These are phyloP conservation scores for Sinonovacula constricta DNA, from an alignment of 1,140 invertebrate genomes.

Conservation along the genomic window DNA sequence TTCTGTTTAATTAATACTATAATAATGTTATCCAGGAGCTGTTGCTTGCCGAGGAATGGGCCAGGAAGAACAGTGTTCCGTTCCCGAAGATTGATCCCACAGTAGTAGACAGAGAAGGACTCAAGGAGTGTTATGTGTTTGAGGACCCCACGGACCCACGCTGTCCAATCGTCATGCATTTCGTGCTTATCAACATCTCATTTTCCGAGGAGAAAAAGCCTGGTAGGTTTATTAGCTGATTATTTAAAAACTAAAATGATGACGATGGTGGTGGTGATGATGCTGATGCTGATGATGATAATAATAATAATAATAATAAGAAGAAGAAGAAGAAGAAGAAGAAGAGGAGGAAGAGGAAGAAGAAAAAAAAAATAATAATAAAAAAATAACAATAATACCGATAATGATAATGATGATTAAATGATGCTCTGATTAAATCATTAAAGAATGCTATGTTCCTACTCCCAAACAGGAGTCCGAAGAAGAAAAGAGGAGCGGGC, in stretches of 20 bases:
- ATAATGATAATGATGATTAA: too few relatives aligned
- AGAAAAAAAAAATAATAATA: too few relatives aligned
- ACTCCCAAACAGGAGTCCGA: conserved; percentile 62
- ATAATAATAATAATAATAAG: too few relatives aligned
- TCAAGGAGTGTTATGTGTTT: conserved; percentile 80
- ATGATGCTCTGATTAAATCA: too few relatives aligned
- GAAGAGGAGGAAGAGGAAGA: too few relatives aligned
- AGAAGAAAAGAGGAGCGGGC: conserved; percentile 78
- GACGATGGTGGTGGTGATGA: too few relatives aligned
- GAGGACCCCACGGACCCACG: conserved; percentile 77
- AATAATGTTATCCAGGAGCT: conserved; percentile 74
- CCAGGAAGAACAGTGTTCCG: conserved; percentile 77
- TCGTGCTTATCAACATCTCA: conserved; percentile 79
- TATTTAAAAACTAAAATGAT: too few relatives aligned
- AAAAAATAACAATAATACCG: too few relatives aligned
- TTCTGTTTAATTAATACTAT: neutral
- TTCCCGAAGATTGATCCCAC: conserved; percentile 79
- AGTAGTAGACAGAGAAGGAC: conserved; percentile 74
- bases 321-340: too few relatives aligned
- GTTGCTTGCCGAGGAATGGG: conserved; percentile 79
- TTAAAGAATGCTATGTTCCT: too few relatives aligned
- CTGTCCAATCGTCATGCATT: conserved; percentile 80
- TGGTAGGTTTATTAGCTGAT: conserved; percentile 76
- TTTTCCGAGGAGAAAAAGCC: conserved; percentile 77
- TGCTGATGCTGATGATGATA: too few relatives aligned